Percentiles rank a stretch among this genome's conserved stretches.
These are phyloP conservation scores for Macrostomum lignano DNA, from an alignment of 1,140 invertebrate species.

Conservation along the genomic window DNA sequence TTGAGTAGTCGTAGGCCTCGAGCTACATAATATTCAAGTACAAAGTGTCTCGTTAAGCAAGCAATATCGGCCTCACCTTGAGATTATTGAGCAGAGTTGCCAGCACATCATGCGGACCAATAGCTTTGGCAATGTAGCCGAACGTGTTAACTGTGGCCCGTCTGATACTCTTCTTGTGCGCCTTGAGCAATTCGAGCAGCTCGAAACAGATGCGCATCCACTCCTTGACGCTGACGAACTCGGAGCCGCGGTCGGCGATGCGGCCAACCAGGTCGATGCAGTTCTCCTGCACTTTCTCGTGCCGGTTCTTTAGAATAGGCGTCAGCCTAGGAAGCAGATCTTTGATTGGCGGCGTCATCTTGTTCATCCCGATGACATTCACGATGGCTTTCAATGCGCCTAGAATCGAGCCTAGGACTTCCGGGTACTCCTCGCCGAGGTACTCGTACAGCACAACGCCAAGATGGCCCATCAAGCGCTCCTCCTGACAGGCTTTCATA, in stretches of 20 bases:
- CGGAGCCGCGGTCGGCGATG: conserved; percentile 92
- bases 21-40: too few relatives aligned
- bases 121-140: conserved; percentile 97
- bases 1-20: too few relatives aligned
- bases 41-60: too few relatives aligned
- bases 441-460: conserved; percentile 98
- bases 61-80: too few relatives aligned
- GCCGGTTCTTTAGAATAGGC: conserved; percentile 63
- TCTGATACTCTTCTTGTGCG: conserved; percentile 93
- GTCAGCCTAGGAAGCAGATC: conserved; percentile 80
- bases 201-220: conserved; percentile 99
- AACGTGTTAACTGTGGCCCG: conserved; percentile 96
- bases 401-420: conserved; percentile 86
- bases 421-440: conserved; percentile 93
- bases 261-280: conserved; percentile 94
- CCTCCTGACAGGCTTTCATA: conserved; percentile 98
- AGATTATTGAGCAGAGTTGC: conserved; percentile 89
- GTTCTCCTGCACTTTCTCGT: conserved; percentile 81
- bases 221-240: conserved; percentile 88
- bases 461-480: conserved; percentile 96
- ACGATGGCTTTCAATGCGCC: conserved; percentile 93
- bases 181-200: conserved; percentile 79
- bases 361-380: conserved; percentile 98
- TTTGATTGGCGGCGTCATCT: conserved; percentile 99
- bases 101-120: conserved; percentile 90